Conservation (phyloP, 2,797 vertebrate genomes). For the Pampus argenteus region DNA sequence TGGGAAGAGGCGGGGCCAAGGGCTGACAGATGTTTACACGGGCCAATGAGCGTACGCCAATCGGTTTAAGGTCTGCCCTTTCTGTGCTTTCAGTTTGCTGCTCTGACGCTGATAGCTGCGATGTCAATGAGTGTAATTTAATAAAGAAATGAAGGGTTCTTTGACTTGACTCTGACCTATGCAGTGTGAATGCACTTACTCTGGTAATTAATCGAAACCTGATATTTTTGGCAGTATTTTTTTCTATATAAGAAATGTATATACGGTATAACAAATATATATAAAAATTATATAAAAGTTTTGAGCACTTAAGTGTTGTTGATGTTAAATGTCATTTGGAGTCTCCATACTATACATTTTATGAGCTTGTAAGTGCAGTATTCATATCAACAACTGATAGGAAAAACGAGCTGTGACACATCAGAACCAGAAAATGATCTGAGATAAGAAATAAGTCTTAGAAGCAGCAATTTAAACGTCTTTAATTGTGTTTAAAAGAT, state of each 20-base stretch:
- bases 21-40: conserved; percentile 45
- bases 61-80: conserved; percentile 65
- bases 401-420: neutral
- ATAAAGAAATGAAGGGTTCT: conserved; percentile 5
- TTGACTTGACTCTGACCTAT: neutral
- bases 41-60: conserved; percentile 69
- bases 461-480: neutral
- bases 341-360: neutral
- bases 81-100: conserved; percentile 33
- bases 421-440: neutral
- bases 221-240: neutral
- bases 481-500: too few species aligned
- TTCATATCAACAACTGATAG: neutral
- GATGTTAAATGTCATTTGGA: too few species aligned
- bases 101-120: conserved; percentile 46
- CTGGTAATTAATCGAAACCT: neutral
- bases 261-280: too few species aligned
- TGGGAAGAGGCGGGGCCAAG: conserved; percentile 56
- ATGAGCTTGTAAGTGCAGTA: neutral
- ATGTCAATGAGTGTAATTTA: conserved; percentile 26
- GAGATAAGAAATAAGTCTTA: neutral
- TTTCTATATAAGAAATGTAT: neutral
- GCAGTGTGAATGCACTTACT: neutral
- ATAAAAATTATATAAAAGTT: too few species aligned
- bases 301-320: too few species aligned